Base-by-base conservation (phyloP, 2,888 invertebrate species). In the Plebejus argus region DNA sequence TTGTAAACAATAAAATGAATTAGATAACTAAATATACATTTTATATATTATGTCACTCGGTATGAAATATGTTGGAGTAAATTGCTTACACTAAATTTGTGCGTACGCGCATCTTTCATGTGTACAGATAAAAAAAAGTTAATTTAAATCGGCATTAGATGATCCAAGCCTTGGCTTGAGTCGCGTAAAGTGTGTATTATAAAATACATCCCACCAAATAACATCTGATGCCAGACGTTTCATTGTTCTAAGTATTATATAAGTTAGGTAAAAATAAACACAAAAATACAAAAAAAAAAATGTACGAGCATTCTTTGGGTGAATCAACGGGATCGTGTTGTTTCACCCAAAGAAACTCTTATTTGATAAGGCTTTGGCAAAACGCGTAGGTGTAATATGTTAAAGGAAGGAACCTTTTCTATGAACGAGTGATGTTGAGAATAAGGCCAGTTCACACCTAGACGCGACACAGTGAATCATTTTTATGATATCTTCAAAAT, bases 191-290 rank as follows among this genome's bases (percentile, higher is more conserved):
- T 89, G 91, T 91, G 91, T 86, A 84, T 84, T 74, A 39, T 81
- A 85, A 90, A 88, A 90, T 89, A 90, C 90, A 91, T 91, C 93
- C 93, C 93, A 93, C 93, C 93, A 92, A 92, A 93, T 90, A 88
- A 90, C 92, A 92, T 88, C 91, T 86, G 88, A 90, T 89, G 90
- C 91, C 92, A 92, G 93, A 91, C 91, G 92, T 92, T 89, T 90
- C 88, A 86, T 91, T 88, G 89, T 89, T 89, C 87, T 93, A 92
- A 93, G 93, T 93, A 93, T 93, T 93, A 91, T 88, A 88, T 93
- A 92, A 93, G 93, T 90, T 91, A 93, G 91, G 88, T 90, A 91
- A 92, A 89, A 89, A 86, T 86, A 84, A 82, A 83, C 84, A 87
- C 89, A 89, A 88, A 86, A 85, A 85, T 84, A 86, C 84, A 85